Conservation (phyloP, 2,797 vertebrate species). For the Eptatretus atami region DNA sequence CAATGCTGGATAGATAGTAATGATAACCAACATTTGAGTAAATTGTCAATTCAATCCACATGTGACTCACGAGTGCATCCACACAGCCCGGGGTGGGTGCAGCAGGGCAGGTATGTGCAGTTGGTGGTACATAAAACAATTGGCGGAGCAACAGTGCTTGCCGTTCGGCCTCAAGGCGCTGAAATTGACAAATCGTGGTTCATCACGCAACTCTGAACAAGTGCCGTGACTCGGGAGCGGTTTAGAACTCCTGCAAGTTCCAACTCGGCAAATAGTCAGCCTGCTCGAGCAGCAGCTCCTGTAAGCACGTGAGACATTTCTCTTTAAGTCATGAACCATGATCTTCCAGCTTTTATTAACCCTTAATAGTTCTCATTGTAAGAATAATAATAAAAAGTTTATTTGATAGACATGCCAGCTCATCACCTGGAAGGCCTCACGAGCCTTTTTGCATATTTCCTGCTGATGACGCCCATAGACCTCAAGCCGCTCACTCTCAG, state of each 20-base stretch:
- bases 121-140: constrained; percentile 99
- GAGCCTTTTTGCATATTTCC: constrained; percentile 97
- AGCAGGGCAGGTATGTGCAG: constrained; percentile 70
- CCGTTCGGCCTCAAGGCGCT: constrained; percentile 86
- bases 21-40: too few species aligned
- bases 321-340: too few species aligned
- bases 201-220: constrained; percentile 70
- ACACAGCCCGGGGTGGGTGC: neutral
- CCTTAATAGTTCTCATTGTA: too few species aligned
- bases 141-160: constrained; percentile 91
- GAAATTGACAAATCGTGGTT: constrained; percentile 82
- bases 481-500: constrained; percentile 62
- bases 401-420: too few species aligned
- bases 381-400: too few species aligned
- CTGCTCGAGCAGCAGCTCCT: constrained; percentile 45
- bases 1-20: too few species aligned
- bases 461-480: constrained; percentile 79
- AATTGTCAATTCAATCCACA: too few species aligned
- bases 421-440: constrained; percentile 99
- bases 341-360: too few species aligned
- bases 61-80: neutral
- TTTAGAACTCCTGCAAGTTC: constrained; percentile 92
- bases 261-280: constrained; percentile 94
- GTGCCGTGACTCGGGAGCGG: constrained; percentile 92
- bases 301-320: too few species aligned